These are phyloP conservation scores for Sinohyriopsis cumingii DNA, from an alignment of 2,888 invertebrate species.

Conservation along the genomic window DNA sequence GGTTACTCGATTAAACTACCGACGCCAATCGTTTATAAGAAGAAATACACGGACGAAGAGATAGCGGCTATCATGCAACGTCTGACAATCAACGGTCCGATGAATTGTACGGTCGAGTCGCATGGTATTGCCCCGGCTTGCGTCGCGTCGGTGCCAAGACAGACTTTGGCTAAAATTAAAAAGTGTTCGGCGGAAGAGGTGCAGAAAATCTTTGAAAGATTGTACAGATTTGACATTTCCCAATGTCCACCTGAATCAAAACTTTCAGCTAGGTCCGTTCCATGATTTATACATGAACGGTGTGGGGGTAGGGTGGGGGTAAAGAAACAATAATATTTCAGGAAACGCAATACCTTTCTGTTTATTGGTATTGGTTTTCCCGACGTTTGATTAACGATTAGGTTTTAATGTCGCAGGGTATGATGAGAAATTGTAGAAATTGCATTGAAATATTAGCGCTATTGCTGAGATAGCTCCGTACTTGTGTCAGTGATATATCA, in stretches of 20 bases:
- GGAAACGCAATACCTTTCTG: no score
- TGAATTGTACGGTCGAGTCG: conserved; percentile 41
- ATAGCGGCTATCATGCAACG: conserved; percentile 44
- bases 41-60: conserved; percentile 45
- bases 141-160: conserved; percentile 37
- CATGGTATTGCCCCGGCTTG: conserved; percentile 33
- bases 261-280: not conserved
- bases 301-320: no score
- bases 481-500: no score
- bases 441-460: no score
- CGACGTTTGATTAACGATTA: no score
- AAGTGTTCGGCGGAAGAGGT: conserved; percentile 49
- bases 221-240: conserved; percentile 38
- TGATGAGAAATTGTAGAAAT: no score
- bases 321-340: no score
- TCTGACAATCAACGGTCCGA: conserved; percentile 41
- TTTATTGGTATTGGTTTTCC: no score
- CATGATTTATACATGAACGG: no score
- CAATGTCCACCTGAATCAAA: conserved; percentile 40
- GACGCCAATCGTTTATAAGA: conserved; percentile 47
- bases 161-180: conserved; percentile 42
- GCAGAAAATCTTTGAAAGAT: conserved; percentile 50
- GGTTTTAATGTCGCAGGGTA: no score
- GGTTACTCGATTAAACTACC: conserved; percentile 44
- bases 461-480: no score